Percentiles rank a stretch among this genome's conserved stretches.
phyloP scores from a whole-genome alignment of 1,140 invertebrate species.

The Pristionchus pacificus region DNA sequence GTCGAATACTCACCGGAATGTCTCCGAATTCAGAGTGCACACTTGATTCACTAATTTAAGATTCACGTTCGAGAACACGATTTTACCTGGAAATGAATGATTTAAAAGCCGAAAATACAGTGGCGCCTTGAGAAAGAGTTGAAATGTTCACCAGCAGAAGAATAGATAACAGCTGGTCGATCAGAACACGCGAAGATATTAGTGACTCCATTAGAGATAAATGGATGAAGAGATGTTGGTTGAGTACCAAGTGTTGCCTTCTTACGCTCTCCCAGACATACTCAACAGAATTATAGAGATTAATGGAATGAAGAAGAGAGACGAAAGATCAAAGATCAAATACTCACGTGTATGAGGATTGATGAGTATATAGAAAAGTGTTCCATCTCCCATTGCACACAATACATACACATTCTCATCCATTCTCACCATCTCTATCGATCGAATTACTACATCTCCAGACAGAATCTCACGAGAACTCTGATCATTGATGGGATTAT shows the following conservation, averaged over 20 bases:
- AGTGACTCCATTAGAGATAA: conserved; percentile 74
- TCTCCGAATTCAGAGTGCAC: conserved; percentile 89
- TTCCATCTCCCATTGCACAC: conserved; percentile 87
- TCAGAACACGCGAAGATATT: conserved; percentile 99
- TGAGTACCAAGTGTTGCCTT: conserved; percentile 88
- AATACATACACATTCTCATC: conserved; percentile 68
- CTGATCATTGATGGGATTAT: conserved; percentile 63
- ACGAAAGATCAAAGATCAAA: too few relatives aligned
- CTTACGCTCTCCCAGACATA: conserved; percentile 57
- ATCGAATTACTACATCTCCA: conserved; percentile 87
- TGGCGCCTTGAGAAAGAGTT: too few relatives aligned
- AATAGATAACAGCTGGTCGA: conserved; percentile 95
- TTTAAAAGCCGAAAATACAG: conserved; percentile 64
- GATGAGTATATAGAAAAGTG: conserved; percentile 86
- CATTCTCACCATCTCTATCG: conserved; percentile 86
- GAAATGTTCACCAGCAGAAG: conserved; percentile 95
- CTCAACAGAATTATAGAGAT: conserved; percentile 21
- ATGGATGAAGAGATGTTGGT: conserved; percentile 85
- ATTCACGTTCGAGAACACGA: conserved; percentile 99
- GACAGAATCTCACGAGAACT: conserved; percentile 77
- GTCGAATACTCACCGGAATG: conserved; percentile 74
- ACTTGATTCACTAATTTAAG: conserved; percentile 95
- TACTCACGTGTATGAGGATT: conserved; percentile 38
- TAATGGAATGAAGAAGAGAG: background rate
- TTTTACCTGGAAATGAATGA: conserved; percentile 68